These are phyloP conservation scores for Diphyllodes magnificus DNA, from an alignment of 2,113 vertebrate species.

Conservation along the genomic window DNA sequence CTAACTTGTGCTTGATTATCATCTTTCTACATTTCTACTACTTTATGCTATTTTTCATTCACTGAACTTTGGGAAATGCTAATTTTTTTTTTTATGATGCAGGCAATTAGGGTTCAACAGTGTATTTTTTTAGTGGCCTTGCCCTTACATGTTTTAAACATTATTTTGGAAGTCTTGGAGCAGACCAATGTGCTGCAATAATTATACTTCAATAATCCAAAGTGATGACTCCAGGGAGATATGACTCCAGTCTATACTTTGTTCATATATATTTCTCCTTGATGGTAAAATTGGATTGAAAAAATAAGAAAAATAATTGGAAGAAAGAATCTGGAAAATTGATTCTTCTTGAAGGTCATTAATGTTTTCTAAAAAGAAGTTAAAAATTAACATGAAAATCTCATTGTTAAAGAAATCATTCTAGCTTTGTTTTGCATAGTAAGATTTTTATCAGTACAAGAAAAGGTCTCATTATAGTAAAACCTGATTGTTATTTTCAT, in stretches of 20 bases:
- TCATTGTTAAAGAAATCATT: conserved; percentile 24
- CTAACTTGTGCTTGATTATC: background rate
- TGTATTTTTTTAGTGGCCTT: background rate
- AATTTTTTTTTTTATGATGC: background rate
- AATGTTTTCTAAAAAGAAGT: conserved; percentile 30
- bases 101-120: background rate
- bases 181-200: background rate
- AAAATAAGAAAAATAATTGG: background rate
- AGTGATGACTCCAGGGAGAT: conserved; percentile 28
- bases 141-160: background rate
- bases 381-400: conserved; percentile 13
- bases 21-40: background rate
- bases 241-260: conserved; percentile 29
- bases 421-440: conserved; percentile 5
- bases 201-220: conserved; percentile 41
- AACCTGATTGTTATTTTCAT: conserved; percentile 1
- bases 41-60: background rate
- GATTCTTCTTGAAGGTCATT: conserved; percentile 49
- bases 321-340: background rate
- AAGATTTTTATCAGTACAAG: background rate
- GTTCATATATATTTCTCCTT: conserved; percentile 43
- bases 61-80: background rate
- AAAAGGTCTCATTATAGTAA: background rate
- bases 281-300: background rate
- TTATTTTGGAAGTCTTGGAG: background rate